phyloP scores from a whole-genome alignment of 2,888 invertebrate species.

The Cylloceria caligata region DNA sequence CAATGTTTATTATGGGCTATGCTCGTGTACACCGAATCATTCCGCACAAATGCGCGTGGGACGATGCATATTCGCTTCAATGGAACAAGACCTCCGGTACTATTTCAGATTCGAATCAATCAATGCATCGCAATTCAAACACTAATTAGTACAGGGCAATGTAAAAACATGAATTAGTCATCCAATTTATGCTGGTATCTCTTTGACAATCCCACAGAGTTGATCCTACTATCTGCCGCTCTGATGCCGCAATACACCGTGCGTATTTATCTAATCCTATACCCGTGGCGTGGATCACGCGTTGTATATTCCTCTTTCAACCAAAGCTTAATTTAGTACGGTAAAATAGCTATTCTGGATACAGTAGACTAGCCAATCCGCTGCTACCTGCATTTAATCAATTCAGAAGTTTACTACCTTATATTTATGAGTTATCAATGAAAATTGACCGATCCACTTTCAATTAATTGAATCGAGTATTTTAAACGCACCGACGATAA shows the following conservation, averaged over 20 bases:
- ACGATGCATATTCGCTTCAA: background rate
- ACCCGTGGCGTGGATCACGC: background rate
- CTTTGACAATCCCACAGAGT: background rate
- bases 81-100: background rate
- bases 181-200: conserved; percentile 28
- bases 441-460: background rate
- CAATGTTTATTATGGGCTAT: background rate
- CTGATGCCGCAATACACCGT: background rate
- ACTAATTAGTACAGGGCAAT: conserved; percentile 35
- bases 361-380: background rate
- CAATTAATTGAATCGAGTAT: background rate
- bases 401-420: background rate
- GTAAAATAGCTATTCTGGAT: background rate
- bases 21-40: conserved; percentile 7
- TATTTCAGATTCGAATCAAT: conserved; percentile 15
- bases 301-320: background rate
- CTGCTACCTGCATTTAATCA: background rate
- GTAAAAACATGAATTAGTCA: conserved; percentile 12
- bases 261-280: background rate
- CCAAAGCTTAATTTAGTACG: background rate
- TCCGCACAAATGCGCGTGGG: background rate
- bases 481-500: background rate
- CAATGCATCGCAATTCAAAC: conserved; percentile 33
- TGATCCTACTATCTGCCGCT: background rate
- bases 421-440: conserved; percentile 5